These are phyloP conservation scores for Phyllostomus hastatus DNA, from an alignment of 2,113 vertebrate species.

Conservation along the genomic window DNA sequence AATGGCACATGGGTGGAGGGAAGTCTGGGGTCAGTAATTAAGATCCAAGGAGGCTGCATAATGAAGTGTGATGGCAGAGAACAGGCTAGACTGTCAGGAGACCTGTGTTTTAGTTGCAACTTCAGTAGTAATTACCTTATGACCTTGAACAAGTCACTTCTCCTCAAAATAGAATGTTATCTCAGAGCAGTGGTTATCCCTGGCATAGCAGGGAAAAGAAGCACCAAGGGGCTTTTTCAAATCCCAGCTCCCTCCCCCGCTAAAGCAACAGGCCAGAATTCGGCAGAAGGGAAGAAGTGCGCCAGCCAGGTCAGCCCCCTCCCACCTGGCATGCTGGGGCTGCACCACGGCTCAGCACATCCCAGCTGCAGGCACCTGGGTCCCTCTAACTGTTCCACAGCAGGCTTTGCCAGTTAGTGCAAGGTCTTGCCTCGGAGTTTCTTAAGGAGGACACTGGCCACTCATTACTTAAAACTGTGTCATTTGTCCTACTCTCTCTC, in stretches of 20 bases:
- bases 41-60: not conserved
- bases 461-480: not conserved
- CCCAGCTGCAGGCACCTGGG: not conserved
- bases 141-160: conserved; percentile 29
- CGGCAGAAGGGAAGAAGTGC: not conserved
- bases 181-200: not conserved
- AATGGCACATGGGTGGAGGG: rapidly evolving
- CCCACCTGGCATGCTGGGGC: too few species aligned
- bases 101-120: not conserved
- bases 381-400: not conserved
- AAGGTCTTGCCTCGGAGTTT: not conserved
- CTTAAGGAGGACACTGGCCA: not conserved
- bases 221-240: not conserved
- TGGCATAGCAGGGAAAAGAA: not conserved
- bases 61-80: not conserved
- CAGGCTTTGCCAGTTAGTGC: not conserved
- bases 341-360: rapidly evolving
- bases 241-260: not conserved
- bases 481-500: not conserved
- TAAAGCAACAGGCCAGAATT: not conserved
- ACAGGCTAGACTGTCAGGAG: not conserved
- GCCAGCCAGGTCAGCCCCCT: not conserved
- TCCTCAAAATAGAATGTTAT: not conserved
- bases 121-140: not conserved
- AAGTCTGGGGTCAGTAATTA: not conserved